phyloP scores from a whole-genome alignment of 2,113 vertebrate species.

The Pterophyllum scalare region DNA sequence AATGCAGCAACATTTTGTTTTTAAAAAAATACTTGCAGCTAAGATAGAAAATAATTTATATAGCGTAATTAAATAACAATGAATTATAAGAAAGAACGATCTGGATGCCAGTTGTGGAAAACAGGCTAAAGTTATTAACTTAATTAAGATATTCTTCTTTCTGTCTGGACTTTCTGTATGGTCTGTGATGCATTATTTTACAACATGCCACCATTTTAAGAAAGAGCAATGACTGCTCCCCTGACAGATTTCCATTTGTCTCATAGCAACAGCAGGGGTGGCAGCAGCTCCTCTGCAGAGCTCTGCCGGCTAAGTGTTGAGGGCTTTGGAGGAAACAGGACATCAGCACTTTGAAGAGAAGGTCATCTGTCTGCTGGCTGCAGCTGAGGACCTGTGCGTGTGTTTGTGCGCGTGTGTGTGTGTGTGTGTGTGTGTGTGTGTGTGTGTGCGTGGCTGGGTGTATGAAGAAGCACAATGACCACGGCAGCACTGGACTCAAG shows the following conservation, averaged over 20 bases:
- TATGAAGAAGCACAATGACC: neutral
- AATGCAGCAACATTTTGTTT: neutral
- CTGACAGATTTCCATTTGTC: conserved; percentile 55
- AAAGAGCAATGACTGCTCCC: conserved; percentile 4
- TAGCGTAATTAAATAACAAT: neutral
- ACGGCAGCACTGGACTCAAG: neutral
- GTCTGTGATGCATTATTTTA: neutral
- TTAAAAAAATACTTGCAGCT: neutral
- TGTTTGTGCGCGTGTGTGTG: neutral
- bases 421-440: neutral
- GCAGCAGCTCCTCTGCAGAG: conserved; percentile 35
- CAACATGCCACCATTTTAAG: neutral
- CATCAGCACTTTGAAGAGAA: conserved; percentile 67
- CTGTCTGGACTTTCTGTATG: neutral
- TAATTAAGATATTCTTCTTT: neutral
- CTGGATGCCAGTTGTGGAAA: neutral
- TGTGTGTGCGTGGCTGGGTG: neutral
- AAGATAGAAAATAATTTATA: neutral
- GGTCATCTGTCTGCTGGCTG: conserved; percentile 52
- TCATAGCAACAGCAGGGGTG: conserved; percentile 66
- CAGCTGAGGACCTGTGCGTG: neutral
- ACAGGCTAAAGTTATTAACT: neutral
- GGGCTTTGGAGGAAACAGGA: conserved; percentile 48
- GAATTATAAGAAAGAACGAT: neutral
- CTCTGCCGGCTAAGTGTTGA: conserved; percentile 44